Evolutionary conservation across 2,888 invertebrate species (phyloP).

Genomic region (Syrphus vitripennis): DNA sequence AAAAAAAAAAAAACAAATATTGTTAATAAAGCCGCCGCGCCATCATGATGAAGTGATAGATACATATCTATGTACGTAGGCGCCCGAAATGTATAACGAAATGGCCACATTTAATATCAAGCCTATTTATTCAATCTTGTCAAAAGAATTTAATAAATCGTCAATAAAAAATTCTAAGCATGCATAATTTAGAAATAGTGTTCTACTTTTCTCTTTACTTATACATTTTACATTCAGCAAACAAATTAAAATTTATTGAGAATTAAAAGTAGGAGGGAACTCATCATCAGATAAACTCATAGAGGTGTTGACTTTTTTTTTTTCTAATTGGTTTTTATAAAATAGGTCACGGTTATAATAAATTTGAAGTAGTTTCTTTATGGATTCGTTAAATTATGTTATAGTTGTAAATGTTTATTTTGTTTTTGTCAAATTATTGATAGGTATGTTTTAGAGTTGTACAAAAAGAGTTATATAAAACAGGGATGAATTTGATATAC

Average conservation of each 20-base stretch:
- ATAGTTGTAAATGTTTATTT: no score
- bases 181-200: not conserved
- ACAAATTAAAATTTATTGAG: not conserved
- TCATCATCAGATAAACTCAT: not conserved
- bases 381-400: no score
- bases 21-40: not conserved
- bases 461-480: no score
- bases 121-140: not conserved
- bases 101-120: not conserved
- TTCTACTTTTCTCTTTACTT: not conserved
- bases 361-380: no score
- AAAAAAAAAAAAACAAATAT: not conserved
- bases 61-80: no score
- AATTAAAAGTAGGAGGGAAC: not conserved
- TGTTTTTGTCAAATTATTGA: no score
- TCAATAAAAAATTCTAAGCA: not conserved
- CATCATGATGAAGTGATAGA: no score
- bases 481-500: no score
- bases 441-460: no score
- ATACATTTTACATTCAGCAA: not conserved
- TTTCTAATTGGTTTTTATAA: not conserved
- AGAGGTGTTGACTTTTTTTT: no score
- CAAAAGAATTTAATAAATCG: not conserved
- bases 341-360: not conserved
- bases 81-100: not conserved